phyloP scores from a whole-genome alignment of 1,140 invertebrate genomes.

The Lasioglossum albipes region DNA sequence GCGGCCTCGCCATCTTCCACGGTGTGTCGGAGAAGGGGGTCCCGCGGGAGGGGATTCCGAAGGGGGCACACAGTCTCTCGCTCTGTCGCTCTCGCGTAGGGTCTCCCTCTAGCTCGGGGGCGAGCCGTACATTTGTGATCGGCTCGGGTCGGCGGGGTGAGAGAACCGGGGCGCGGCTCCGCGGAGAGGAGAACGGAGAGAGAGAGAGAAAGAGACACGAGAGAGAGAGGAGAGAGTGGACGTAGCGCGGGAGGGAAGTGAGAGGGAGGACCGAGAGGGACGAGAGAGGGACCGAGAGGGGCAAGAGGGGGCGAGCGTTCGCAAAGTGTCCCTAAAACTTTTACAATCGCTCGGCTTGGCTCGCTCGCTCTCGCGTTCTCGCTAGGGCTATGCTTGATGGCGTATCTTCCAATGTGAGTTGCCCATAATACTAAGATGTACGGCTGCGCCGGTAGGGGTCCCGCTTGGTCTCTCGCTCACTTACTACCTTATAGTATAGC shows the following conservation, averaged over 20 bases:
- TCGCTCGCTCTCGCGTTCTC: conserved; percentile 79
- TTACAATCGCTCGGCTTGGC: conserved; percentile 83
- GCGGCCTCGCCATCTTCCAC: conserved; percentile 54
- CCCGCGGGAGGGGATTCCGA: conserved; percentile 35
- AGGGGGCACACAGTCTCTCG: neutral
- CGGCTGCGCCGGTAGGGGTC: conserved; percentile 85
- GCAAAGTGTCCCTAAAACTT: conserved; percentile 85
- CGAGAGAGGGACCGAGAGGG: conserved; percentile 20
- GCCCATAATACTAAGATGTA: conserved; percentile 88
- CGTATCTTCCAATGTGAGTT: conserved; percentile 90
- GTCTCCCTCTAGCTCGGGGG: no score
- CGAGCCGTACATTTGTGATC: conserved; percentile 31
- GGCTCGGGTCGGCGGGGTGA: conserved; percentile 56
- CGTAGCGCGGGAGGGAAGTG: no score
- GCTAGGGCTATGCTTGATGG: conserved; percentile 88
- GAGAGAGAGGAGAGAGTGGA: no score
- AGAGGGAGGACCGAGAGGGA: conserved; percentile 28
- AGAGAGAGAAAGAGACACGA: conserved; percentile 11
- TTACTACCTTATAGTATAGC: conserved; percentile 80
- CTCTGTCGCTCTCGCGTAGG: neutral
- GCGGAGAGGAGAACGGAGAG: conserved; percentile 55
- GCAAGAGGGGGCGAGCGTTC: conserved; percentile 74
- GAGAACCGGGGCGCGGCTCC: conserved; percentile 67
- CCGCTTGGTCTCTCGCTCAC: conserved; percentile 65
- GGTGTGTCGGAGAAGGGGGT: conserved; percentile 17